A percentile compares a stretch with the other conserved stretches of the same genome.
phyloP scores from a whole-genome alignment of 2,797 vertebrate species.

The Glossophaga mutica region DNA sequence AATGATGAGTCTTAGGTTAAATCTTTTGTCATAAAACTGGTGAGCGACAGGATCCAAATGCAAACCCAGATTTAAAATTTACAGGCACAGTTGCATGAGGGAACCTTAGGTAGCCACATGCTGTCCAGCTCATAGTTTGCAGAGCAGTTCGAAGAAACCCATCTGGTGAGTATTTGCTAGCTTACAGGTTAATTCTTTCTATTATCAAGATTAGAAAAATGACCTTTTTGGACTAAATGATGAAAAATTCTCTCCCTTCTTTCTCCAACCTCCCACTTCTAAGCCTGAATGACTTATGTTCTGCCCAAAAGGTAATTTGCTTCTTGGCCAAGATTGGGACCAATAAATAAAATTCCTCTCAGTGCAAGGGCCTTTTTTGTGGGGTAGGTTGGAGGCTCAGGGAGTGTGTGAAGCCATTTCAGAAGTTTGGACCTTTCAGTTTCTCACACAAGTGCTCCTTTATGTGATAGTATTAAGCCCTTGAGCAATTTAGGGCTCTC shows the following conservation, averaged over 20 bases:
- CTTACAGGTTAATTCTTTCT: not conserved
- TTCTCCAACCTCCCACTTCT: not conserved
- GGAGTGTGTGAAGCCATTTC: not conserved
- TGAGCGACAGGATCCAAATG: not conserved
- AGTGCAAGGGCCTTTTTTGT: not conserved
- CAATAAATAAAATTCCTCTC: not conserved
- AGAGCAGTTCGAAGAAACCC: not conserved
- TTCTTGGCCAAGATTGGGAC: not conserved
- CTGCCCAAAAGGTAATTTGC: not conserved
- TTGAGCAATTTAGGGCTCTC: not conserved
- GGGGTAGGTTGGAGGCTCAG: not conserved
- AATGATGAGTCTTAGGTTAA: not conserved
- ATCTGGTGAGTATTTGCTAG: not conserved
- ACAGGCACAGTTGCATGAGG: not conserved
- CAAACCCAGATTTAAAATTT: not conserved
- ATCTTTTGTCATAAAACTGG: not conserved
- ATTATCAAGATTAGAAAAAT: not conserved
- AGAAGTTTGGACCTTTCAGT: not conserved
- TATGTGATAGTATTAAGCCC: not conserved
- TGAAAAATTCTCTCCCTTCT: not conserved
- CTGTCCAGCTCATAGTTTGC: not conserved
- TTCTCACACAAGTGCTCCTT: not conserved
- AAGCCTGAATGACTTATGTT: not conserved
- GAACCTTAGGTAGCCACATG: not conserved
- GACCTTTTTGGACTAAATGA: not conserved